A percentile compares a stretch with the other conserved stretches of the same genome.
These are phyloP conservation scores for Macaria notata DNA, from an alignment of 2,888 invertebrate species.

Conservation along the genomic window DNA sequence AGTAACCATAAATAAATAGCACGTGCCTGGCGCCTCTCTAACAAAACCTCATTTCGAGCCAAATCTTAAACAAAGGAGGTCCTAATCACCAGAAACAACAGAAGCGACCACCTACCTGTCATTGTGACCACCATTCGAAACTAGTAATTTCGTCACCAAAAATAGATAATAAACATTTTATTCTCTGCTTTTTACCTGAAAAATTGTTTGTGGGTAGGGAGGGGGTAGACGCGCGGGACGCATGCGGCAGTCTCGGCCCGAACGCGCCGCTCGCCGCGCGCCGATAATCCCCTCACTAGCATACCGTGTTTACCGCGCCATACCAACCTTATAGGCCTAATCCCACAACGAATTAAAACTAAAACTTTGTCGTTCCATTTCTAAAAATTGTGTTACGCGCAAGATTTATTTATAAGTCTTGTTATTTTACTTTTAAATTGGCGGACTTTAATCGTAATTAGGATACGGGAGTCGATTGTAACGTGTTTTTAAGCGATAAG, in stretches of 20 bases:
- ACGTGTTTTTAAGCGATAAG: constrained; percentile 57
- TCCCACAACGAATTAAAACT: constrained; percentile 43
- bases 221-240: constrained; percentile 59
- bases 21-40: constrained; percentile 24
- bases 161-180: constrained; percentile 45
- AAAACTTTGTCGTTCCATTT: constrained; percentile 10
- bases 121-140: constrained; percentile 22
- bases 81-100: constrained; percentile 19
- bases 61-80: constrained; percentile 24
- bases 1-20: constrained; percentile 1
- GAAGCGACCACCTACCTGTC: constrained; percentile 33
- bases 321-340: constrained; percentile 43
- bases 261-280: constrained; percentile 52
- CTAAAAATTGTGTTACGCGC: constrained; percentile 4
- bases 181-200: constrained; percentile 66
- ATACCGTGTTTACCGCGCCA: constrained; percentile 35
- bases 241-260: constrained; percentile 66
- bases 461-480: constrained; percentile 35
- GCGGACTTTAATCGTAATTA: constrained; percentile 45
- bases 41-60: constrained; percentile 5
- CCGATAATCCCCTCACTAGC: constrained; percentile 31
- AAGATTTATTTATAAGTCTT: not conserved
- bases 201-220: constrained; percentile 47
- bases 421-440: constrained; percentile 23
- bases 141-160: constrained; percentile 29